phyloP scores from a whole-genome alignment of 2,113 vertebrate genomes.

The Tetrao urogallus region DNA sequence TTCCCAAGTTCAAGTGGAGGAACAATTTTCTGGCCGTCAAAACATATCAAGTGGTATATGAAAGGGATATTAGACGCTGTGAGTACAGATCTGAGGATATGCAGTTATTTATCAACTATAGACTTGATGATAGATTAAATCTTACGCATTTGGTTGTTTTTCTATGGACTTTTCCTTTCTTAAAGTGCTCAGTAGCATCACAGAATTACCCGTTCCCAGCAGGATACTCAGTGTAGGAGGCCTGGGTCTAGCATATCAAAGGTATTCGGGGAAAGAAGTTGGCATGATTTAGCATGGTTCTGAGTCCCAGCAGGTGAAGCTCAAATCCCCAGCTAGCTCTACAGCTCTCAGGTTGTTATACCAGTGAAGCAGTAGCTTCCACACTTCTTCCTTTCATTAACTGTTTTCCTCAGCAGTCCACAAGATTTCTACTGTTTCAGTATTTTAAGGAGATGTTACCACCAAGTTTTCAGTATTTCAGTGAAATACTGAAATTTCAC shows the following conservation, averaged over 20 bases:
- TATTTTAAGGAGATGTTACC: background rate
- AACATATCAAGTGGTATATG: background rate
- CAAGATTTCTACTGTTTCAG: background rate
- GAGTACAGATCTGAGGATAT: background rate
- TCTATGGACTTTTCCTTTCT: background rate
- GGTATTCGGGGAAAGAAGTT: background rate
- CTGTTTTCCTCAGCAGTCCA: background rate
- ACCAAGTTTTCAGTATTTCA: background rate
- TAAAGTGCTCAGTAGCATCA: background rate
- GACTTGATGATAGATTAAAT: background rate
- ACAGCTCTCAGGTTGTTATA: background rate
- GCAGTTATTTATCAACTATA: background rate
- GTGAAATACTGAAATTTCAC: background rate
- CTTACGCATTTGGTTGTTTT: background rate
- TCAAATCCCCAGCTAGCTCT: background rate
- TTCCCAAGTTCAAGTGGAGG: background rate
- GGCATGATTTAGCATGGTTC: background rate
- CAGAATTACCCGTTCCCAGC: background rate
- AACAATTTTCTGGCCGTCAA: conserved; percentile 36
- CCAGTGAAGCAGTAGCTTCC: background rate
- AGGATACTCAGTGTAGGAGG: background rate
- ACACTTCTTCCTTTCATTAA: background rate
- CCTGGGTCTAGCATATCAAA: background rate
- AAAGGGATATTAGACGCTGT: background rate
- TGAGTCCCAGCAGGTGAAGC: background rate